A percentile compares a stretch with the other conserved stretches of the same genome.
Conservation (phyloP, 2,797 vertebrate species). For the Enoplosus armatus region DNA sequence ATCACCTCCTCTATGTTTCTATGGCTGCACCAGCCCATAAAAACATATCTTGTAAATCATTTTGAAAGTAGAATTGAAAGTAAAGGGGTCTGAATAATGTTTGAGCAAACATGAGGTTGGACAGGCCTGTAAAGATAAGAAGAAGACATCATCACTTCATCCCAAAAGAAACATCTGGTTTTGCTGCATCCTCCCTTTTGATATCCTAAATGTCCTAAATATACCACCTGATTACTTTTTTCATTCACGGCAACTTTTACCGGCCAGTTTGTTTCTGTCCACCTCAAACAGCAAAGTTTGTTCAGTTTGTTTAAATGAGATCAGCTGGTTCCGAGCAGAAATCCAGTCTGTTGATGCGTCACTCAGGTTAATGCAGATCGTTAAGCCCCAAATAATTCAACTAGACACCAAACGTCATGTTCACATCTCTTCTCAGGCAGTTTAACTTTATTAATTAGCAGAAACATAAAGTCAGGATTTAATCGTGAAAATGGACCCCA, state of each 20-base stretch:
- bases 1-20: background rate
- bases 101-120: background rate
- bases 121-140: background rate
- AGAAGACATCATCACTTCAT: background rate
- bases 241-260: background rate
- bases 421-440: background rate
- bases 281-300: background rate
- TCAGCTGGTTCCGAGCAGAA: background rate
- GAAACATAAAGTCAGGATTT: background rate
- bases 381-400: background rate
- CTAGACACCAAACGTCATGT: background rate
- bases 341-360: background rate
- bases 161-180: too few relatives aligned
- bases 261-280: background rate
- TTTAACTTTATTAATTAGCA: background rate
- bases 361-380: background rate
- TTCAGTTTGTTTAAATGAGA: background rate
- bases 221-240: background rate
- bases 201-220: background rate
- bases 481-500: background rate
- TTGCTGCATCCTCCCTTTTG: background rate
- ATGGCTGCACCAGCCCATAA: background rate
- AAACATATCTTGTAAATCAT: background rate
- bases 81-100: background rate
- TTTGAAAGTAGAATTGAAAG: background rate